Base-by-base conservation (phyloP, 2,797 vertebrate genomes). In the Kryptolebias ocellatus region DNA sequence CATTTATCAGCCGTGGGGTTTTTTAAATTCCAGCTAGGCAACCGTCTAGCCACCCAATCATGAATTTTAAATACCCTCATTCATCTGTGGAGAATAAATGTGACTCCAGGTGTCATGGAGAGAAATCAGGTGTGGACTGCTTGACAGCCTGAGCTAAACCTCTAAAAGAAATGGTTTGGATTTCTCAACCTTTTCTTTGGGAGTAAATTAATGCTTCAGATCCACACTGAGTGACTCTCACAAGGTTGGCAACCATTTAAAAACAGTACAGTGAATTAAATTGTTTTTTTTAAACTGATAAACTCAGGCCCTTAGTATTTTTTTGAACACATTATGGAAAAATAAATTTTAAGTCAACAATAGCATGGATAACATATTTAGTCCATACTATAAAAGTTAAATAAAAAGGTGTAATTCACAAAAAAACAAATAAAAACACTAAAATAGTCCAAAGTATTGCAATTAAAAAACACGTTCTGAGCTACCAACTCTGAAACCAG, bases 1-100 rank as follows among this genome's bases (percentile, higher is more conserved):
- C 46, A 72, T 79, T 66, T 28, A 59, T 73, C 53, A 78, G 49
- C 4, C 37, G 12, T 47, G 49, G 37, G n/a, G n/a, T 28, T 53
- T 74, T 67, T 67, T 68, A 39, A 66, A 72, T 73, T 60, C 16
- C 31, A 61, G 20, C 59, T 15, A 50, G 69, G 61, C 4, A 70
- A 65, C 47, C n/a, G 16, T 45, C 44, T 4, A 54, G 27, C 47
- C 50, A 61, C 20, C 27, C 31, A 65, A 60, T 51, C 53, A 70
- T 45, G 14, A 72, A 71, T 72, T 57, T 68, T 53, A 54, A 65
- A 63, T 61, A 42, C 34, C 64, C 24, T 24, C 51, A 61, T 76
- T 67, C 3, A 59, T 72, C 68, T 28, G 20, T 5, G 7, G 27
- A 34, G 45, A 61, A 20, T 44, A 34, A 42, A 53, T 52, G 15